Evolutionary conservation across 1,140 invertebrate species (phyloP).

Genomic region (Babylonia areolata): DNA sequence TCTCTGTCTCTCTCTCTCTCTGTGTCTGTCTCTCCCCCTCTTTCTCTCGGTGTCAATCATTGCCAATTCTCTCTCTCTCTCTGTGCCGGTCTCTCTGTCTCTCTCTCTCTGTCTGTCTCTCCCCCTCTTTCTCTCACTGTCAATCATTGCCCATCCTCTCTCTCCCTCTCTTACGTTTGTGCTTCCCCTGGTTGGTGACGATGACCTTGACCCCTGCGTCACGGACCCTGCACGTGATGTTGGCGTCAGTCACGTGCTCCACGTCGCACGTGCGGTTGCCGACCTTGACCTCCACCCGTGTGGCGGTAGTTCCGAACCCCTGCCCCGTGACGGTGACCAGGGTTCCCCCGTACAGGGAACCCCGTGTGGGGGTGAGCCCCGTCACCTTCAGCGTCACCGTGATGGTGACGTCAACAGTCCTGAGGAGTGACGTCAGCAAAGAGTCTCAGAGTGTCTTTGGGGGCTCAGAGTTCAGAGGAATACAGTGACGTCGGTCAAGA

Average conservation of each 20-base stretch:
- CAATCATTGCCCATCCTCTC: not conserved
- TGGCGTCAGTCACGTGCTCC: slow-evolving; percentile 42
- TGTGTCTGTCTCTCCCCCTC: too few relatives aligned
- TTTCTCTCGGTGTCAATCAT: too few relatives aligned
- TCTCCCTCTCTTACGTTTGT: not conserved
- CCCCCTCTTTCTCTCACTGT: too few relatives aligned
- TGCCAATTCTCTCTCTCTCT: too few relatives aligned
- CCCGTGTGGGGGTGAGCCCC: slow-evolving; percentile 58
- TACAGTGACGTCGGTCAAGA: too few relatives aligned
- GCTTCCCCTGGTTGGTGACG: slow-evolving; percentile 57
- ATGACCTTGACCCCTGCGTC: slow-evolving; percentile 52
- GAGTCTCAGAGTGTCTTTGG: too few relatives aligned
- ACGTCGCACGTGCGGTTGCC: slow-evolving; percentile 58
- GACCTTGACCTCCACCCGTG: slow-evolving; percentile 57
- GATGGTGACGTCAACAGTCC: slow-evolving; percentile 15
- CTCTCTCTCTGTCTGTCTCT: too few relatives aligned
- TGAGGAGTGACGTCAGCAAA: too few relatives aligned
- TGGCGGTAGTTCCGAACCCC: slow-evolving; percentile 57
- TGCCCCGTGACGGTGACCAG: slow-evolving; percentile 61
- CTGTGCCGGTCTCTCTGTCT: too few relatives aligned
- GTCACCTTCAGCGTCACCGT: slow-evolving; percentile 49
- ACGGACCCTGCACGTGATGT: slow-evolving; percentile 60
- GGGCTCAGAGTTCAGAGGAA: too few relatives aligned
- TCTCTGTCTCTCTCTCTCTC: too few relatives aligned
- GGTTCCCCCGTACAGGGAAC: slow-evolving; percentile 69